Percentiles rank a stretch among this genome's conserved stretches.
Conservation (phyloP, 64 coral and sea anemone species). For the Cladopsammia gracilis region DNA sequence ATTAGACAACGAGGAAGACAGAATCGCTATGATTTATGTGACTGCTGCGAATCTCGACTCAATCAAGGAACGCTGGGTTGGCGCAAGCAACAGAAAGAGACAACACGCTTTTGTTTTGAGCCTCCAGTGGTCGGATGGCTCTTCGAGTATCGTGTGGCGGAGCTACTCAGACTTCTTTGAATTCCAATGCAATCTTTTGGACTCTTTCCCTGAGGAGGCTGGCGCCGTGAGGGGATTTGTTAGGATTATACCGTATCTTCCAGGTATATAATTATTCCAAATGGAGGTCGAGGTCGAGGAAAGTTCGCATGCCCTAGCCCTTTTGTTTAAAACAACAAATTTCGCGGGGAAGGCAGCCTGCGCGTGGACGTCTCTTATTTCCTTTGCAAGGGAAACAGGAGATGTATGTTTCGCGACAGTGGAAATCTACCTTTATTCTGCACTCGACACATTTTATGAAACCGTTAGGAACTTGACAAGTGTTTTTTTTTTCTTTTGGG, state of each 20-base stretch:
- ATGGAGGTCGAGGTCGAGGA: too few species aligned
- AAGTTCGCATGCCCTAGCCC: too few species aligned
- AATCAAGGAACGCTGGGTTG: slow-evolving; percentile 26
- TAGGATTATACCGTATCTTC: slow-evolving; percentile 86
- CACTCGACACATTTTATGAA: too few species aligned
- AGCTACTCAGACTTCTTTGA: slow-evolving; percentile 91
- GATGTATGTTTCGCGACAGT: too few species aligned
- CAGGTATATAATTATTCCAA: slow-evolving; percentile 48
- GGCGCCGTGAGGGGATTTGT: slow-evolving; percentile 36
- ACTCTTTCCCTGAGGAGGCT: slow-evolving; percentile 79
- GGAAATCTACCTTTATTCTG: too few species aligned
- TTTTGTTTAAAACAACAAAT: too few species aligned
- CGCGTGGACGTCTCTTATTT: too few species aligned
- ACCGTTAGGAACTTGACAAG: too few species aligned
- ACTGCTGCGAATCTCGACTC: background rate
- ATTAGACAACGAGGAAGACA: background rate
- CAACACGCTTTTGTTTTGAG: slow-evolving; percentile 78
- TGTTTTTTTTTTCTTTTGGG: too few species aligned
- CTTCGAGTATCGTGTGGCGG: slow-evolving; percentile 62
- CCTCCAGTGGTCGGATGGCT: slow-evolving; percentile 75
- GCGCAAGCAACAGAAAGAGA: slow-evolving; percentile 51
- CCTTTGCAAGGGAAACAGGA: too few species aligned
- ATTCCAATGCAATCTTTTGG: slow-evolving; percentile 76
- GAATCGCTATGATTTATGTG: background rate
- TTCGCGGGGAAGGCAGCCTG: too few species aligned